Evolutionary conservation across 1,140 invertebrate genomes (phyloP).

Genomic region (Delia radicum): DNA sequence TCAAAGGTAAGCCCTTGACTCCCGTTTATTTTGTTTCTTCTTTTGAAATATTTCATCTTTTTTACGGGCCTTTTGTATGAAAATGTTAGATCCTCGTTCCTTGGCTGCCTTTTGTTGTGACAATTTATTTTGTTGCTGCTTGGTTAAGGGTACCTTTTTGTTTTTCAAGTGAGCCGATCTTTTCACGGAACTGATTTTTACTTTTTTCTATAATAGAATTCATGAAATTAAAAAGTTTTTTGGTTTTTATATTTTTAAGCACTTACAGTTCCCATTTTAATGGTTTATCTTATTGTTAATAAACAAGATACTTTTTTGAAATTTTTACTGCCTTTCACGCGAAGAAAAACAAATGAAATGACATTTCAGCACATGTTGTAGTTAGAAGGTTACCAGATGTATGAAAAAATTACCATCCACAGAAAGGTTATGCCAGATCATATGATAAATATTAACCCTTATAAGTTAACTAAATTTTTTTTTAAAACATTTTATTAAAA

Average conservation of each 20-base stretch:
- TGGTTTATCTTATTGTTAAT: no score
- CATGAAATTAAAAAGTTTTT: not conserved
- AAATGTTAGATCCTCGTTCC: constrained; percentile 46
- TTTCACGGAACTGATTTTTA: constrained; percentile 53
- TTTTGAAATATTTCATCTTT: constrained; percentile 44
- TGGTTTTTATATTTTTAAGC: not conserved
- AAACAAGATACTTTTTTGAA: not conserved
- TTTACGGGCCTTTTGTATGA: constrained; percentile 45
- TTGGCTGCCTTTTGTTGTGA: constrained; percentile 45
- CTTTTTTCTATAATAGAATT: constrained; percentile 45
- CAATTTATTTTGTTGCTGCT: constrained; percentile 50
- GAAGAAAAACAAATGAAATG: constrained; percentile 20
- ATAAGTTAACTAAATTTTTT: no score
- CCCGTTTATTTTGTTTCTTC: constrained; percentile 43
- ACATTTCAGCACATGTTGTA: constrained; percentile 18
- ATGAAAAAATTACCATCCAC: not conserved
- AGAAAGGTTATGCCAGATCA: not conserved
- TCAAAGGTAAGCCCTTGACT: constrained; percentile 35
- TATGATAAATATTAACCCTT: no score
- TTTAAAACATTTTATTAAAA: no score
- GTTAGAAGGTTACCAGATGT: not conserved
- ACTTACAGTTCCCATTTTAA: constrained; percentile 27
- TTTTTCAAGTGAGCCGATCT: constrained; percentile 50
- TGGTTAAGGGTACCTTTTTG: constrained; percentile 46
- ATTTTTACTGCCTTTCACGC: not conserved